A percentile compares a stretch with the other conserved stretches of the same genome.
Conservation (phyloP, 2,113 vertebrate genomes). For the Chaenocephalus aceratus region DNA sequence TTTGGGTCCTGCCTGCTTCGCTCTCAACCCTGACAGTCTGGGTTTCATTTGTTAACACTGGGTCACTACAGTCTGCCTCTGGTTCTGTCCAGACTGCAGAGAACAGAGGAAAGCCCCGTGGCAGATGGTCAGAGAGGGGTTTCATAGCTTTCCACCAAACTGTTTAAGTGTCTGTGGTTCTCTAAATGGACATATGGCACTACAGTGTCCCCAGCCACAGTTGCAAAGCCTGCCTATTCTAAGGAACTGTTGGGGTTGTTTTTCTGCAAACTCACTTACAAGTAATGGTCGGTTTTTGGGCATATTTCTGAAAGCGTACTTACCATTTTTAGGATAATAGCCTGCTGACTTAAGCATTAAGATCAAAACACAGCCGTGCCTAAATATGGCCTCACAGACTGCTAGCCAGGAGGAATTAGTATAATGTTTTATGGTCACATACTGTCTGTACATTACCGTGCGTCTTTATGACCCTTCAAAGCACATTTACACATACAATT, state of each 20-base stretch:
- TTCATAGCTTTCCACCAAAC: slow-evolving; percentile 54
- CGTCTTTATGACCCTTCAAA: no score
- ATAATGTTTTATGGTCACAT: neutral
- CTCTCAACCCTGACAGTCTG: neutral
- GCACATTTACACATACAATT: no score
- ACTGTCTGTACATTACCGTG: neutral
- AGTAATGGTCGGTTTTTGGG: no score
- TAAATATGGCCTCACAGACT: neutral
- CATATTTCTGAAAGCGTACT: no score
- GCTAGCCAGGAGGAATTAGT: neutral
- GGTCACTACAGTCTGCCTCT: slow-evolving; percentile 41
- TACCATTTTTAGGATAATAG: neutral
- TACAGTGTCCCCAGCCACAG: slow-evolving; percentile 9
- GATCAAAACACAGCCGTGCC: neutral
- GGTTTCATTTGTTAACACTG: slow-evolving; percentile 51
- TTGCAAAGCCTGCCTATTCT: no score
- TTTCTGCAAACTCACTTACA: no score
- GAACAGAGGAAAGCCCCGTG: slow-evolving; percentile 40
- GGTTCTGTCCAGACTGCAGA: slow-evolving; percentile 52
- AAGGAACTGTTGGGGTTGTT: no score
- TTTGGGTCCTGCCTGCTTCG: no score
- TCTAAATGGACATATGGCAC: slow-evolving; percentile 34
- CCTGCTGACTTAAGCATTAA: neutral
- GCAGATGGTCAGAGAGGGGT: slow-evolving; percentile 67
- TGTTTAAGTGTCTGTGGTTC: slow-evolving; percentile 44